Evolutionary conservation across 2,797 vertebrate species (phyloP).

Genomic region (Cyprinodon diabolis): DNA sequence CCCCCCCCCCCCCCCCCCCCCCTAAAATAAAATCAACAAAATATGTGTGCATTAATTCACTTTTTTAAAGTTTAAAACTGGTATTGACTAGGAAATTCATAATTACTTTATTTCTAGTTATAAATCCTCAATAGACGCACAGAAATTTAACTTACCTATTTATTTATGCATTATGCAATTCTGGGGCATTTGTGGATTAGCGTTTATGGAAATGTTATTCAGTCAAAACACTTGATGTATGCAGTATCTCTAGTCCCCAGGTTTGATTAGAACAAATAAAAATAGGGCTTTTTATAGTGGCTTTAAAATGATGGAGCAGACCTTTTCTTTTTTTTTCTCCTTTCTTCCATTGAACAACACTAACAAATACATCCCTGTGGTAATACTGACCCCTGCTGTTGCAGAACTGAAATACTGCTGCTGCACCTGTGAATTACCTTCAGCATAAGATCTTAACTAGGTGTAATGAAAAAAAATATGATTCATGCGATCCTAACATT

Average conservation of each 20-base stretch:
- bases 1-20: background rate
- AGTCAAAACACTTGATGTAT: background rate
- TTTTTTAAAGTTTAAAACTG: background rate
- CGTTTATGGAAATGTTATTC: background rate
- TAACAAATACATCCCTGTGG: constrained; percentile 9
- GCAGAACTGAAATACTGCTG: constrained; percentile 1
- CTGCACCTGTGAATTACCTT: background rate
- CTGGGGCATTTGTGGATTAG: background rate
- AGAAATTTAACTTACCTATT: background rate
- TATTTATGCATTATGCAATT: background rate
- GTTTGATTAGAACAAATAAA: background rate
- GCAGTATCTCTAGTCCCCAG: background rate
- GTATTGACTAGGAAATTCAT: background rate
- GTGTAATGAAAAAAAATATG: background rate
- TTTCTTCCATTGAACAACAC: constrained; percentile 4
- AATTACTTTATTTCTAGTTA: background rate
- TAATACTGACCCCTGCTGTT: constrained; percentile 40
- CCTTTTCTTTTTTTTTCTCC: background rate
- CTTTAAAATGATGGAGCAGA: constrained; percentile 31
- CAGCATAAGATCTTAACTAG: background rate
- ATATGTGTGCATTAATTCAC: background rate
- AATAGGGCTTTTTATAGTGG: background rate
- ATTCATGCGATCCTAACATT: too few species aligned
- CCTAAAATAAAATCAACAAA: background rate
- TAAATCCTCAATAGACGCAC: background rate